A percentile compares a stretch with the other conserved stretches of the same genome.
Conservation (phyloP, 2,113 vertebrate species). For the Salminus brasiliensis region DNA sequence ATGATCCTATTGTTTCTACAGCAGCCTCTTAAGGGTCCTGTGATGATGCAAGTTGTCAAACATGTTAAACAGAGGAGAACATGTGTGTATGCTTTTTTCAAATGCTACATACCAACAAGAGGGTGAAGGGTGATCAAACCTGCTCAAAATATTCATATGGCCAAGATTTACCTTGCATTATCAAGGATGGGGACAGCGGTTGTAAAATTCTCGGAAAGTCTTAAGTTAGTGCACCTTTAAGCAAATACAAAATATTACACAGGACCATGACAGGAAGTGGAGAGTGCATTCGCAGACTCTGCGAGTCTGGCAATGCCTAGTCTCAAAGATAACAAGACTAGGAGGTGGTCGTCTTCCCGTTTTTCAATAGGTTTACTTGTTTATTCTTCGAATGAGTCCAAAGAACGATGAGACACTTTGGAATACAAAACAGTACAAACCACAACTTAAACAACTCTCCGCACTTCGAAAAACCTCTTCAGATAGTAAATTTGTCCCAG, state of each 20-base stretch:
- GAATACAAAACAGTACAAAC: slow-evolving; percentile 39
- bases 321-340: background rate
- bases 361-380: slow-evolving; percentile 14
- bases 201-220: background rate
- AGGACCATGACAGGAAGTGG: slow-evolving; percentile 3
- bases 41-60: background rate
- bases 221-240: slow-evolving; percentile 31
- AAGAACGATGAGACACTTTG: slow-evolving; percentile 29
- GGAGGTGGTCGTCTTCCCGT: slow-evolving; percentile 28
- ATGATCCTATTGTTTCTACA: background rate
- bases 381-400: slow-evolving; percentile 43
- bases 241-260: slow-evolving; percentile 16
- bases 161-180: background rate
- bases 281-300: slow-evolving; percentile 1
- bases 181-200: background rate
- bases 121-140: background rate
- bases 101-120: background rate
- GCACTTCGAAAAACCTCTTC: slow-evolving; percentile 99
- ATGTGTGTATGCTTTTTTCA: background rate
- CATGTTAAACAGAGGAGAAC: background rate
- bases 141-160: background rate
- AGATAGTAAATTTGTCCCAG: slow-evolving; percentile 99
- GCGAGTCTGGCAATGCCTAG: background rate
- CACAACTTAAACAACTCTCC: slow-evolving; percentile 89
- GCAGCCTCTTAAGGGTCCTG: background rate